Evolutionary conservation across 92 coral and sea anemone genomes (phyloP).

Genomic region (Porites rus): DNA sequence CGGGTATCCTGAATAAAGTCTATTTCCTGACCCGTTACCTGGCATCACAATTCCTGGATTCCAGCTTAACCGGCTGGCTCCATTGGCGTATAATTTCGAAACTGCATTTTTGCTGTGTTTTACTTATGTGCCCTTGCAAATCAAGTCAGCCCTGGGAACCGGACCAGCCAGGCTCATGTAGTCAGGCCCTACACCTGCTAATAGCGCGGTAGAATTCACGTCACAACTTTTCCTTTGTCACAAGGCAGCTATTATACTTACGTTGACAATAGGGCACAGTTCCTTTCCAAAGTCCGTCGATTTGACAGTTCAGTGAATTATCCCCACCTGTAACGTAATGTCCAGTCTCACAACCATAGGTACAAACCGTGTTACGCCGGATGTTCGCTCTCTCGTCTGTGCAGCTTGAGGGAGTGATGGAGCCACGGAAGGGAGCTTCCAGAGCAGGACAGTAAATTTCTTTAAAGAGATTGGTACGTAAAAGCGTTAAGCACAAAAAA

Average conservation of each 20-base stretch:
- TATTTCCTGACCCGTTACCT: too few relatives aligned
- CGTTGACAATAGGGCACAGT: conserved; percentile 89
- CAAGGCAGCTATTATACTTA: conserved; percentile 31
- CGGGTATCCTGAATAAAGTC: too few relatives aligned
- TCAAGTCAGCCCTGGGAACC: too few relatives aligned
- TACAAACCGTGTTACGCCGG: conserved; percentile 79
- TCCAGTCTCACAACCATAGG: conserved; percentile 84
- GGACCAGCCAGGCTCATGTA: too few relatives aligned
- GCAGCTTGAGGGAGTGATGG: conserved; percentile 70
- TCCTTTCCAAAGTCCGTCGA: conserved; percentile 90
- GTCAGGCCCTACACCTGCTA: too few relatives aligned
- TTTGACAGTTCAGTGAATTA: conserved; percentile 75
- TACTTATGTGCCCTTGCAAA: too few relatives aligned
- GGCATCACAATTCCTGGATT: too few relatives aligned
- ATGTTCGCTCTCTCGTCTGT: conserved; percentile 85
- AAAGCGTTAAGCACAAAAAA: neutral
- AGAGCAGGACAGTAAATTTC: conserved; percentile 94
- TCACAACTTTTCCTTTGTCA: too few relatives aligned
- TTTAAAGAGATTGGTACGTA: conserved; percentile 2
- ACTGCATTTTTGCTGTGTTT: too few relatives aligned
- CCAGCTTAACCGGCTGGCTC: too few relatives aligned
- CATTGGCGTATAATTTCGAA: too few relatives aligned
- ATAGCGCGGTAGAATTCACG: too few relatives aligned
- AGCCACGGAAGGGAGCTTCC: conserved; percentile 94
- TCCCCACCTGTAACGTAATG: conserved; percentile 81